phyloP scores from a whole-genome alignment of 2,888 invertebrate species.

The Drosophila peninsularis region DNA sequence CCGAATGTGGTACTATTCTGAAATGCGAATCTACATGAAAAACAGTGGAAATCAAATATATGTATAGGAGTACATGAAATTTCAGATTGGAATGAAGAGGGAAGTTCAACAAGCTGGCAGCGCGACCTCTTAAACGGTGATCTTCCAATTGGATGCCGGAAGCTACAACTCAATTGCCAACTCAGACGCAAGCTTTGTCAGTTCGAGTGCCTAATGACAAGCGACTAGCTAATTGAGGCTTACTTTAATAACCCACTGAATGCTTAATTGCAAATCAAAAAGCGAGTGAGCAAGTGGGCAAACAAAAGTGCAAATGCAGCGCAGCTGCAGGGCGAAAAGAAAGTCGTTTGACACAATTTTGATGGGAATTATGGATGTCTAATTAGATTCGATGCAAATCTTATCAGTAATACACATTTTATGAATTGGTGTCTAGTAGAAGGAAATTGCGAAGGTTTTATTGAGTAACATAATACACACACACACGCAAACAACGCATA shows the following conservation, averaged over 20 bases:
- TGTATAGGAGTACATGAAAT: no score
- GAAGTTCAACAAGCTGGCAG: constrained; percentile 3
- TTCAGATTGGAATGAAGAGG: not conserved
- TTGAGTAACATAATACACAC: constrained; percentile 52
- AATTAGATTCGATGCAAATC: constrained; percentile 21
- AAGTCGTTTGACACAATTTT: constrained; percentile 49
- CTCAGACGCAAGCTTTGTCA: constrained; percentile 12
- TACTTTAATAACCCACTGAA: constrained; percentile 40
- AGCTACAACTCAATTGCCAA: constrained; percentile 13
- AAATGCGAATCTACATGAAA: not conserved
- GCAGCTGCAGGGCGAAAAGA: constrained; percentile 51
- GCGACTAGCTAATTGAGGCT: constrained; percentile 46
- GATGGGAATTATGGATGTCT: constrained; percentile 33
- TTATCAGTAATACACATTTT: constrained; percentile 35
- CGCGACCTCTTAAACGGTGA: constrained; percentile 6
- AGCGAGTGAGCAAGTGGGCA: constrained; percentile 8
- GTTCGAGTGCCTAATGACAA: constrained; percentile 29
- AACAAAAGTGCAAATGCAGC: constrained; percentile 26
- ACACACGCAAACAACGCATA: not conserved
- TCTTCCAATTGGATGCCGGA: constrained; percentile 23
- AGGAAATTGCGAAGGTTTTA: constrained; percentile 33
- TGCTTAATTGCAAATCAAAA: constrained; percentile 46
- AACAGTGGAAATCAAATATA: not conserved
- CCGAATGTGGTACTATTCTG: not conserved
- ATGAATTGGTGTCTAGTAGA: constrained; percentile 9